phyloP scores from a whole-genome alignment of 2,797 vertebrate species.

The Yasuhikotakia modesta region DNA sequence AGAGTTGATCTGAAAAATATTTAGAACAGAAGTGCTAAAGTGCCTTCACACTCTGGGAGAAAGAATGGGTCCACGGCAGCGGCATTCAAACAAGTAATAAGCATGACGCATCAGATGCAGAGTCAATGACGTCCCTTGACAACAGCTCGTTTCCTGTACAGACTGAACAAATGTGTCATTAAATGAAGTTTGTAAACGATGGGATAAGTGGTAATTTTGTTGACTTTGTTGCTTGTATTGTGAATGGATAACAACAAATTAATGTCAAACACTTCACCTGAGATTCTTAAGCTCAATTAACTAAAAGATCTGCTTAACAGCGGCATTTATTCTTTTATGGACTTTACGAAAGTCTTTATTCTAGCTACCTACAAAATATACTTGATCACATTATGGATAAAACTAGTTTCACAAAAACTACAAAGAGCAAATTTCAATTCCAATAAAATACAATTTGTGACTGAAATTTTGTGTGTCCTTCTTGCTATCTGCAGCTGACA shows the following conservation, averaged over 20 bases:
- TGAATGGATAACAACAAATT: not conserved
- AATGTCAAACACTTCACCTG: not conserved
- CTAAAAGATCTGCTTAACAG: not conserved
- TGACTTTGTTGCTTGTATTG: not conserved
- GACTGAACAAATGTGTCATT: constrained; percentile 27
- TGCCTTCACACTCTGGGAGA: constrained; percentile 45
- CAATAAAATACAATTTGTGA: constrained; percentile 31
- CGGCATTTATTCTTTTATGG: not conserved
- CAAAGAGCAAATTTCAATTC: constrained; percentile 15
- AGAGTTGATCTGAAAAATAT: constrained; percentile 59
- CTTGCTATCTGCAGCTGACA: constrained; percentile 51
- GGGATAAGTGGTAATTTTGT: constrained; percentile 5
- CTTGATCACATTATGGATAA: not conserved
- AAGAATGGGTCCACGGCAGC: constrained; percentile 41
- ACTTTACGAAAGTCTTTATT: not conserved
- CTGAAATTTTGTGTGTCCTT: constrained; percentile 28
- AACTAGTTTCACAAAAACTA: not conserved
- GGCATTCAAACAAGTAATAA: constrained; percentile 29
- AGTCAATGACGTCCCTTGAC: constrained; percentile 15
- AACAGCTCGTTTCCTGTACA: constrained; percentile 18
- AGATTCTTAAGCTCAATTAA: not conserved
- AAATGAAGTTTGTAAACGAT: constrained; percentile 7
- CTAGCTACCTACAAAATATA: not conserved
- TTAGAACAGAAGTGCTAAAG: constrained; percentile 55
- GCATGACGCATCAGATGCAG: constrained; percentile 12